A percentile compares a stretch with the other conserved stretches of the same genome.
These are phyloP conservation scores for Eupsittula cactorum DNA, from an alignment of 2,113 vertebrate genomes.

Conservation along the genomic window DNA sequence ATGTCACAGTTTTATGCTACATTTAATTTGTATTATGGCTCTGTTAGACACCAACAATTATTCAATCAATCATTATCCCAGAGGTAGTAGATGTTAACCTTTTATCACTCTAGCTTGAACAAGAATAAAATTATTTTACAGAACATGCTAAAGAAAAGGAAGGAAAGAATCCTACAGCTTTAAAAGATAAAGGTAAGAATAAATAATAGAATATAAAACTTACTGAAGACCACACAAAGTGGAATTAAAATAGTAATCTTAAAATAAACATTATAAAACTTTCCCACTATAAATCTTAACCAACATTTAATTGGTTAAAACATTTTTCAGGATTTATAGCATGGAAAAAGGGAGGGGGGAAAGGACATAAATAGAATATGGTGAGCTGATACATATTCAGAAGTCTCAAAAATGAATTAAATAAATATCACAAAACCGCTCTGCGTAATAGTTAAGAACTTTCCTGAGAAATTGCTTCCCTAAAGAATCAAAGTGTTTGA, in stretches of 20 bases:
- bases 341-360: fast-evolving
- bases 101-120: background rate
- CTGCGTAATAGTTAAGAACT: background rate
- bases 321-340: background rate
- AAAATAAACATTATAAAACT: background rate
- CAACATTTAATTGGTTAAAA: background rate
- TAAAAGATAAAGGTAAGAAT: constrained; percentile 52
- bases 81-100: background rate
- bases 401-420: background rate
- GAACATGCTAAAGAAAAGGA: constrained; percentile 30
- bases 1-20: background rate
- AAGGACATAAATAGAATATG: background rate
- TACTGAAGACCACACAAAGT: background rate
- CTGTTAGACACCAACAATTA: background rate
- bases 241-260: background rate
- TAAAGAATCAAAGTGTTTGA: background rate
- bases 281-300: background rate
- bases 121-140: constrained; percentile 4
- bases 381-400: background rate
- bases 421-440: background rate
- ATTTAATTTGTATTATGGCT: background rate
- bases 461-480: background rate
- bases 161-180: constrained; percentile 28
- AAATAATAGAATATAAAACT: background rate
- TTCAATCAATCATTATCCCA: background rate